Evolutionary conservation across 1,140 invertebrate species (phyloP).

Genomic region (Habropoda laboriosa): DNA sequence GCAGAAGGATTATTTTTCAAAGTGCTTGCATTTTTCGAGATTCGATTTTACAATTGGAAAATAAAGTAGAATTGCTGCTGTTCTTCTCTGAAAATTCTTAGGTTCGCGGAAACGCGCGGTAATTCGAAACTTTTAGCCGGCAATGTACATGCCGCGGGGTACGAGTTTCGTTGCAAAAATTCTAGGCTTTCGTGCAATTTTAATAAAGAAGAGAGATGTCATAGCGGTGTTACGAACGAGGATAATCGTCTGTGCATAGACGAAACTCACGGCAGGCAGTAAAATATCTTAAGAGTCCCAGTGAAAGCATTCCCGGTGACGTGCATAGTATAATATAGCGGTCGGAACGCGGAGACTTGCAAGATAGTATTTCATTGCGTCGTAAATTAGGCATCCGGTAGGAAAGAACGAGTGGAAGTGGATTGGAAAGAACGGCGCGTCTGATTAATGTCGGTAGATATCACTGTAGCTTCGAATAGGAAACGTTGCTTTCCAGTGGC

Average conservation of each 20-base stretch:
- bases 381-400: constrained; percentile 19
- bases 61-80: too few species aligned
- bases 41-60: too few species aligned
- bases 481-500: neutral
- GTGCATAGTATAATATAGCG: neutral
- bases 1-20: too few species aligned
- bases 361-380: constrained; percentile 13
- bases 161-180: too few species aligned
- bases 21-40: too few species aligned
- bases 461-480: constrained; percentile 19
- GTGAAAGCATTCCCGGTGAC: constrained; percentile 6
- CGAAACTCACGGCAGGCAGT: neutral
- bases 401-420: constrained; percentile 35
- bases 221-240: neutral
- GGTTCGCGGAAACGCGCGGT: too few species aligned
- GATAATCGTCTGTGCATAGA: neutral
- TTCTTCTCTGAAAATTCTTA: too few species aligned
- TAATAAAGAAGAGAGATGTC: neutral
- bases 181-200: too few species aligned
- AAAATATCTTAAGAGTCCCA: constrained; percentile 2
- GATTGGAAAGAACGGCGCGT: constrained; percentile 32
- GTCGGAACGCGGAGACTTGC: neutral
- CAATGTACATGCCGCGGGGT: too few species aligned
- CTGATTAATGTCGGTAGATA: constrained; percentile 45
- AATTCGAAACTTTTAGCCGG: too few species aligned